Percentiles rank a stretch among this genome's conserved stretches.
phyloP scores from a whole-genome alignment of 2,113 vertebrate genomes.

The Parus major region DNA sequence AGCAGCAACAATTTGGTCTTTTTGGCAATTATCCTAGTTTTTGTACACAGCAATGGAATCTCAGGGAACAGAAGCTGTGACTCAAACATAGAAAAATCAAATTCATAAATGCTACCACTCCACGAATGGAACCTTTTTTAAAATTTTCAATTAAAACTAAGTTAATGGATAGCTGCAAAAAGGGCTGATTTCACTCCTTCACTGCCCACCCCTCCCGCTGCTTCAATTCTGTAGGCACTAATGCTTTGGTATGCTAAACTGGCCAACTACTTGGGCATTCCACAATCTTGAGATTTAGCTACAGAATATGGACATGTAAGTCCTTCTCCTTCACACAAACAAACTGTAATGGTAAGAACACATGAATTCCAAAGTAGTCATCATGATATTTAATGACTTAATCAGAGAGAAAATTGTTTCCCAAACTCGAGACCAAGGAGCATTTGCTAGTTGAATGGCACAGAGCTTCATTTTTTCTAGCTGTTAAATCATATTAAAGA shows the following conservation, averaged over 20 bases:
- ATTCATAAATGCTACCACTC: background rate
- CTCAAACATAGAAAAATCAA: background rate
- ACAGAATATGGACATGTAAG: background rate
- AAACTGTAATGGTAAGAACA: background rate
- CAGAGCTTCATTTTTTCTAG: background rate
- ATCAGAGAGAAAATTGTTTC: background rate
- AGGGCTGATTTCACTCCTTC: background rate
- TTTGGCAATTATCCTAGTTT: background rate
- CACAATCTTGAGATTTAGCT: background rate
- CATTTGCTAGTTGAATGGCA: background rate
- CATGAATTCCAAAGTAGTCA: background rate
- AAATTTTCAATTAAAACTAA: background rate
- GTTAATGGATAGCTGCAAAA: background rate
- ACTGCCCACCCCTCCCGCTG: background rate
- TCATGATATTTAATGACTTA: background rate
- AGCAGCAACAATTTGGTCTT: background rate
- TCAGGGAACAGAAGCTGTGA: background rate
- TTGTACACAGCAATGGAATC: background rate
- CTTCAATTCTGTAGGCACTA: background rate
- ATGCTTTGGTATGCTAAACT: background rate
- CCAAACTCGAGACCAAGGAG: background rate
- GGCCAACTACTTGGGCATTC: background rate
- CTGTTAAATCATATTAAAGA: background rate
- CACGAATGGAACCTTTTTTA: background rate
- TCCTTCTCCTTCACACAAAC: background rate